Evolutionary conservation across 2,113 vertebrate species (phyloP), one percentile per base, ranked within the genome.

Genomic region (Oxyura jamaicensis): DNA sequence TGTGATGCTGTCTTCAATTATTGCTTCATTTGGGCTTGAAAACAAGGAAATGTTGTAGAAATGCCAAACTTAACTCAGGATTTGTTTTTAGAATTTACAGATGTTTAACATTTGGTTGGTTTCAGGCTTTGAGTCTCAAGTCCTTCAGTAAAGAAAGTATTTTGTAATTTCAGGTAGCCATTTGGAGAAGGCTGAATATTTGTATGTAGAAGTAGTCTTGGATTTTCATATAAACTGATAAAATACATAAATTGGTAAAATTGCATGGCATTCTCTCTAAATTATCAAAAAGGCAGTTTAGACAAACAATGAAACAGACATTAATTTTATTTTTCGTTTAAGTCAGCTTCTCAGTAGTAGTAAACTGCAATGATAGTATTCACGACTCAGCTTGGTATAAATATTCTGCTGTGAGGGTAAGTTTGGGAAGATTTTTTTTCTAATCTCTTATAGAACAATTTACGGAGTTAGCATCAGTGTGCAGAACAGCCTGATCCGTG

Each of bases 91-190:
- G 58, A 86, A 63, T 87, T 90, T 94, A 56, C 42, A 88, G 73
- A 31, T 95, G 90, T 94, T 87, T 77, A 94, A 44, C 72, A 82
- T 83, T 95, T 95, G 92, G 11, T 78, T 90, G 33, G n/a, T 91
- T 77, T 95, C 53, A n/a, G 87, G 46, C 69, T 93, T 95, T 95
- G 80, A 86, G 36, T 95, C 39, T 91, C 71, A 67, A n/a, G 53
- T 96, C 85, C 63, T 83, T 95, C 72, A 71, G 28, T 91, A 77
- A 48, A 74, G 16, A 81, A 88, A 80, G 56, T 26, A 36, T 52
- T 60, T 83, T 48, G 13, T 85, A 90, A 88, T 95, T 86, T 86
- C 50, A 91, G 71, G 48, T 35, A 75, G 28, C 33, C 26, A 31
- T 36, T 62, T 93, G 48, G 46, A 86, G 77, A 82, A 93, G 23